Conservation (phyloP, 2,113 vertebrate species). For the Eurystomus gularis region DNA sequence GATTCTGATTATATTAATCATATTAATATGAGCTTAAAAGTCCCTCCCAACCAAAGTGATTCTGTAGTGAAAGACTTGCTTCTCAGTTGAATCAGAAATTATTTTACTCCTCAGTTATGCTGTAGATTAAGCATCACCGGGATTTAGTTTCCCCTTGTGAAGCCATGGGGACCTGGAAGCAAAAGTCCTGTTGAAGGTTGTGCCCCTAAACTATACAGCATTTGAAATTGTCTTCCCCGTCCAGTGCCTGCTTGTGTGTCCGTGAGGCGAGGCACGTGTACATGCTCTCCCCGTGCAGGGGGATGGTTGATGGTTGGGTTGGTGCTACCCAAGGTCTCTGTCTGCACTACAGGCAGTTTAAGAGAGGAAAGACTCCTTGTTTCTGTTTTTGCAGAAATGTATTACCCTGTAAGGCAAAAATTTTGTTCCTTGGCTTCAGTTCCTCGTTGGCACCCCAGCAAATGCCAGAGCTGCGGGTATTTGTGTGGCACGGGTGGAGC, state of each 20-base stretch:
- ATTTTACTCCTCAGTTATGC: rapidly evolving
- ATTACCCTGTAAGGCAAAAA: background rate
- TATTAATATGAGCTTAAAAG: no score
- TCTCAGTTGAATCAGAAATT: background rate
- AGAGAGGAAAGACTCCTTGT: background rate
- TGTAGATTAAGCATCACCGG: background rate
- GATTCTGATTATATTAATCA: no score
- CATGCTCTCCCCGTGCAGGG: rapidly evolving
- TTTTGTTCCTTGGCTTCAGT: background rate
- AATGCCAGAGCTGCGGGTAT: background rate
- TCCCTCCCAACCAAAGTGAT: no score
- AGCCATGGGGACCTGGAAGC: background rate
- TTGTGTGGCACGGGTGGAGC: rapidly evolving
- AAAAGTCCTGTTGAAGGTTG: background rate
- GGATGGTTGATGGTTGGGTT: background rate
- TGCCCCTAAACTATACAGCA: rapidly evolving
- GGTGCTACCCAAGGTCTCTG: background rate
- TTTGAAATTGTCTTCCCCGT: rapidly evolving
- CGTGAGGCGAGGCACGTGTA: rapidly evolving
- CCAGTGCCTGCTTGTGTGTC: rapidly evolving
- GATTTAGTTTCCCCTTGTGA: background rate
- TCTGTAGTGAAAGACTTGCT: no score
- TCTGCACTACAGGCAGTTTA: background rate
- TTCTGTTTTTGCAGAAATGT: background rate
- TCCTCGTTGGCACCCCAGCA: background rate